These are phyloP conservation scores for Lobophora halterata DNA, from an alignment of 2,888 invertebrate genomes.

Conservation along the genomic window DNA sequence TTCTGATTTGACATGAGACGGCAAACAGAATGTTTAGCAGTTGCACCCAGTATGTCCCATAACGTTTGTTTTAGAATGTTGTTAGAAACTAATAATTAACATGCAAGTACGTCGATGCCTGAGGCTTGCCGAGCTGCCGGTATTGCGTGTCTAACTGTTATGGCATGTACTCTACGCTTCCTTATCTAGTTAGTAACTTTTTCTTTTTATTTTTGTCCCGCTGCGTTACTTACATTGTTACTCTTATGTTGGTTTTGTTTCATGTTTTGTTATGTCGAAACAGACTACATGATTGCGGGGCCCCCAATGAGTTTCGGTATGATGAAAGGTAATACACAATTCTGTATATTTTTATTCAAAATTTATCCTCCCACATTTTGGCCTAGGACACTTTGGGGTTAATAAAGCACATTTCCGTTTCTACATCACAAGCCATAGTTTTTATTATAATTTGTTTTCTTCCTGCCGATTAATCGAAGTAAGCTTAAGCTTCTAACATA, in stretches of 20 bases:
- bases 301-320: conserved; percentile 92
- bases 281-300: conserved; percentile 87
- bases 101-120: conserved; percentile 53
- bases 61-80: conserved; percentile 52
- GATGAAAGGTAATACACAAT: conserved; percentile 88
- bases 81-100: conserved; percentile 70
- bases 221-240: conserved; percentile 81
- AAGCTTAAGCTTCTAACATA: conserved; percentile 51
- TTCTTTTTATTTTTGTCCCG: too few relatives aligned
- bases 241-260: conserved; percentile 86
- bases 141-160: conserved; percentile 45
- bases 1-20: too few relatives aligned
- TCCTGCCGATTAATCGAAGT: conserved; percentile 46
- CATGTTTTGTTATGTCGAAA: conserved; percentile 86
- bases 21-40: too few relatives aligned
- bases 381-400: conserved; percentile 71
- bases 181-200: conserved; percentile 52
- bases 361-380: conserved; percentile 64
- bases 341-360: conserved; percentile 64
- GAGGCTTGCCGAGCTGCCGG: conserved; percentile 65
- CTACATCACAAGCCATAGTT: conserved; percentile 60
- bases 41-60: conserved; percentile 39
- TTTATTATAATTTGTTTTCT: conserved; percentile 33
- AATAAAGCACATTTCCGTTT: conserved; percentile 64
- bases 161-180: conserved; percentile 66